phyloP scores from a whole-genome alignment of 1,140 invertebrate species.

The Penaeus japonicus region DNA sequence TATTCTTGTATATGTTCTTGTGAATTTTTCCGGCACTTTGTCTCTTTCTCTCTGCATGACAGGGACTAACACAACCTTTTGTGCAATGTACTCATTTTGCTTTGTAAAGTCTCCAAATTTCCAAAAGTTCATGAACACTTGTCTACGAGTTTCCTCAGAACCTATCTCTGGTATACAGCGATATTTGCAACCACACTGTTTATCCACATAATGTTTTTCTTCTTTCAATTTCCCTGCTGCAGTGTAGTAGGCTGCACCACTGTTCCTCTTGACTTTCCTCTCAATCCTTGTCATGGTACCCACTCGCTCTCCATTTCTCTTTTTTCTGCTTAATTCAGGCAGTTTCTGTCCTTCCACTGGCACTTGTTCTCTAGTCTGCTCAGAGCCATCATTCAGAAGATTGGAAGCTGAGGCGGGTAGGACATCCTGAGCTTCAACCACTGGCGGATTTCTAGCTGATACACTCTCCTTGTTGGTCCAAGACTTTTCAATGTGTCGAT shows the following conservation, averaged over 20 bases:
- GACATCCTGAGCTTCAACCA: background rate
- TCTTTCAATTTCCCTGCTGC: constrained; percentile 30
- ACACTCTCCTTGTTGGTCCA: background rate
- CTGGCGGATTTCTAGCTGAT: background rate
- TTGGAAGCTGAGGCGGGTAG: no score
- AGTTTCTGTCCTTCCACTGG: background rate
- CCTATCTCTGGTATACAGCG: constrained; percentile 31
- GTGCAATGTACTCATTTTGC: constrained; percentile 32
- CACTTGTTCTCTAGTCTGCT: no score
- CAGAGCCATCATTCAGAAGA: no score
- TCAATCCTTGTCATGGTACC: constrained; percentile 10
- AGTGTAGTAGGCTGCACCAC: constrained; percentile 29
- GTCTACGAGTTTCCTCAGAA: background rate
- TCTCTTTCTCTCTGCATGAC: background rate
- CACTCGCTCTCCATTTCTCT: background rate
- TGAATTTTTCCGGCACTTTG: constrained; percentile 1
- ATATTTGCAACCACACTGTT: constrained; percentile 33
- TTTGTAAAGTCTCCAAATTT: constrained; percentile 24
- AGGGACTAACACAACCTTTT: constrained; percentile 14
- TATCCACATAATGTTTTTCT: constrained; percentile 25
- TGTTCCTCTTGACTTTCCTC: constrained; percentile 29
- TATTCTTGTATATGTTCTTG: constrained; percentile 19
- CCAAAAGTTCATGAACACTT: constrained; percentile 32
- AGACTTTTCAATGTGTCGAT: constrained; percentile 26
- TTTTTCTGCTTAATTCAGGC: background rate